Percentiles rank a stretch among this genome's conserved stretches.
Evolutionary conservation across 2,113 vertebrate genomes (phyloP).

Genomic region (Osmerus mordax): DNA sequence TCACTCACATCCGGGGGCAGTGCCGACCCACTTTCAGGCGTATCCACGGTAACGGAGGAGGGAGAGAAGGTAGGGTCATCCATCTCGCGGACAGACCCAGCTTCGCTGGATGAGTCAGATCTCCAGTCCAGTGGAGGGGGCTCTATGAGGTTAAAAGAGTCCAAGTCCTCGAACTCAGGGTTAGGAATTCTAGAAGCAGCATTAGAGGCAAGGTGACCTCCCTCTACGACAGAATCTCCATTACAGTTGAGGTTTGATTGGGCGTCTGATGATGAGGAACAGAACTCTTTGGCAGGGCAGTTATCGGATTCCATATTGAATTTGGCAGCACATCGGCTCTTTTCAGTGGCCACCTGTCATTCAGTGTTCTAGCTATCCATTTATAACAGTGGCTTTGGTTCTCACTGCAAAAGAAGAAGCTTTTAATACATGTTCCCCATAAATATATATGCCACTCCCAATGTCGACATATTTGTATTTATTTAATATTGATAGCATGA

Average conservation of each 20-base stretch:
- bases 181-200: not conserved
- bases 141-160: conserved; percentile 61
- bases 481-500: no score
- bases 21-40: conserved; percentile 22
- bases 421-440: no score
- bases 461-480: no score
- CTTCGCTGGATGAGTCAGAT: conserved; percentile 73
- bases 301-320: conserved; percentile 51
- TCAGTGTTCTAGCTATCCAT: no score
- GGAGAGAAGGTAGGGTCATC: conserved; percentile 49
- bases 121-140: conserved; percentile 77
- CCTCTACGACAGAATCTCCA: not conserved
- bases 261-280: conserved; percentile 1
- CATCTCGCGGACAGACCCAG: conserved; percentile 46
- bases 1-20: not conserved
- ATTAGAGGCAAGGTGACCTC: not conserved
- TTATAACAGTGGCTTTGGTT: no score
- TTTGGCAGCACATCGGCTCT: not conserved
- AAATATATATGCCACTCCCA: no score
- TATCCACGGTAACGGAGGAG: conserved; percentile 33
- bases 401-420: no score
- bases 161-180: conserved; percentile 58
- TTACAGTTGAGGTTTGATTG: not conserved
- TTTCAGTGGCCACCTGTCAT: no score
- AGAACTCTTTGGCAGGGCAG: conserved; percentile 15